Percentiles rank a stretch among this genome's conserved stretches.
phyloP scores from a whole-genome alignment of 2,797 vertebrate species.

The Prionace glauca region DNA sequence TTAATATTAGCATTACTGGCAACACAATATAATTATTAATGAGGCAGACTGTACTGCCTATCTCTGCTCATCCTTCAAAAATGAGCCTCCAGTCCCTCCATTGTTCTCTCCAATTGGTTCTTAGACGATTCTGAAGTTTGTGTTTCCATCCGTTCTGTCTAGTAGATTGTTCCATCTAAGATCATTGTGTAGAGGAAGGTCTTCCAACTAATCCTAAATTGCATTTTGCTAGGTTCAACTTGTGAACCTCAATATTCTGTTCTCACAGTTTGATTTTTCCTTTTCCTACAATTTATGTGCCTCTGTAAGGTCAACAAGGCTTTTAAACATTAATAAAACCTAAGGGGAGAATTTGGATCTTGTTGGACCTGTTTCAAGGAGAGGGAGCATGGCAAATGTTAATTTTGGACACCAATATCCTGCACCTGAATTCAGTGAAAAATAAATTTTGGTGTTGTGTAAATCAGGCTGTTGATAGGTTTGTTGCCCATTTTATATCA shows the following conservation, averaged over 20 bases:
- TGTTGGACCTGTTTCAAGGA: neutral
- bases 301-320: neutral
- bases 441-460: neutral
- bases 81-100: neutral
- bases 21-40: neutral
- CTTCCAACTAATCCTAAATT: neutral
- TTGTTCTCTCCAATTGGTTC: neutral
- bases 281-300: neutral
- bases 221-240: neutral
- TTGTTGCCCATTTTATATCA: neutral
- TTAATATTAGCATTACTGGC: neutral
- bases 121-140: neutral
- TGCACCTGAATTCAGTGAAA: neutral
- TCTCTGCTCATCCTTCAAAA: neutral
- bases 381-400: neutral
- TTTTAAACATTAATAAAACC: neutral
- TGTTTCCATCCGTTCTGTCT: neutral
- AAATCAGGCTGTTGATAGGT: neutral
- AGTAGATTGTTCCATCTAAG: neutral
- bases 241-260: neutral
- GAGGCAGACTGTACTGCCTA: neutral
- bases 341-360: neutral
- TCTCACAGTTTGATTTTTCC: neutral
- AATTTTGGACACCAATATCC: neutral
- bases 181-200: neutral